Evolutionary conservation across 1,140 invertebrate genomes (phyloP).

Genomic region (Ceratitis capitata): DNA sequence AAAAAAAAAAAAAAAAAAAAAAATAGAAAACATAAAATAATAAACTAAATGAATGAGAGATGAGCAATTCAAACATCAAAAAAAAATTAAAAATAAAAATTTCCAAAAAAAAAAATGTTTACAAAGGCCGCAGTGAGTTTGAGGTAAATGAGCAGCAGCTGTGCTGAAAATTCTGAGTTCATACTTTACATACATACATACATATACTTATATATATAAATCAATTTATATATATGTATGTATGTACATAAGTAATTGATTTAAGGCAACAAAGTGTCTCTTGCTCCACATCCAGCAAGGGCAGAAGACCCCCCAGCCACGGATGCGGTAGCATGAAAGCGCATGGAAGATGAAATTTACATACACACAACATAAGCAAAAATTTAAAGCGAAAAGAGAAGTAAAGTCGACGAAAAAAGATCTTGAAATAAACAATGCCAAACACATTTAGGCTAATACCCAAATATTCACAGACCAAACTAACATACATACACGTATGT

Average conservation of each 20-base stretch:
- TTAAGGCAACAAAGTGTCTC: no score
- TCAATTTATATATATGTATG: no score
- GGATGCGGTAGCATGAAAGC: background rate
- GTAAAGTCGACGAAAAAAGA: background rate
- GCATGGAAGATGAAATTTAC: background rate
- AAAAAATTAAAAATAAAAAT: background rate
- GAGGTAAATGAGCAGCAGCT: background rate
- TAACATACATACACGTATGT: no score
- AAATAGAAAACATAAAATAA: background rate
- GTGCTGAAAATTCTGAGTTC: background rate
- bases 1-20: background rate
- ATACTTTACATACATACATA: no score
- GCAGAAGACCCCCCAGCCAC: background rate
- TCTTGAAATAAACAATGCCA: background rate
- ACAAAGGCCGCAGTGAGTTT: background rate
- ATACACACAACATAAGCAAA: background rate
- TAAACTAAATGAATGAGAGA: background rate
- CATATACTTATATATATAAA: background rate
- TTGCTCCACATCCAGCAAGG: background rate
- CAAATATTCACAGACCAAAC: no score
- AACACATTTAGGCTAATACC: background rate
- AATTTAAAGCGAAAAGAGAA: background rate
- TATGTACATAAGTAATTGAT: no score
- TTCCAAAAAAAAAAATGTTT: background rate
- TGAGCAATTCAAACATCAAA: background rate